Evolutionary conservation across 2,888 invertebrate genomes (phyloP), one percentile per base, ranked within the genome.

Genomic region (Agrotis segetum): DNA sequence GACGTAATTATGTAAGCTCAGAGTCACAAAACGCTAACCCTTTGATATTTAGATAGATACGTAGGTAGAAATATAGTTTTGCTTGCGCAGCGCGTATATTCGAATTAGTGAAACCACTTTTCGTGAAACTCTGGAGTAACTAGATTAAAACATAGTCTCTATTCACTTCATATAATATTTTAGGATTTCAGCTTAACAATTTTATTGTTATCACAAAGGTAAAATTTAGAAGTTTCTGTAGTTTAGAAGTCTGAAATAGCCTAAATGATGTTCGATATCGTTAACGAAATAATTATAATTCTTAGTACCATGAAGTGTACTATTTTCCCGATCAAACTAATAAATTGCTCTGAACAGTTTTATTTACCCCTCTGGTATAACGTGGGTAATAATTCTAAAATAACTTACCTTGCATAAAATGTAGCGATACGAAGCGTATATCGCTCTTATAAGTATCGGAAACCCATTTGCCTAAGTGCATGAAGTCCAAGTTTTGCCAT

Each of bases 381-480:
- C 86, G 87, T 82, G 67, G 66, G 88, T 86, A 90, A 93, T 93
- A 93, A 91, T 91, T 93, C 55, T 88, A 88, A 91, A 90, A 89
- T 89, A 92, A 90, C 88, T 90, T 88, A 79, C 85, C 89, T 88
- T 89, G 89, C 89, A 90, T 91, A 92, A 92, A 92, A 92, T 93
- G 92, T 92, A 89, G 89, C 91, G 90, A 88, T 92, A 91, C 90
- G 88, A 89, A 87, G 89, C 88, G 89, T 88, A 92, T 92, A 93
- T 89, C 86, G 90, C 91, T 92, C 88, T 94, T 94, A 92, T 93
- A 95, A 95, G 93, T 95, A 96, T 96, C 94, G 95, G 93, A 95
- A 96, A 95, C 90, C 95, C 95, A 96, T 96, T 96, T 95, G 90
- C 94, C 90, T 96, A 95, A 96, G 96, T 96, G 95, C 95, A 95